A percentile compares a stretch with the other conserved stretches of the same genome.
These are phyloP conservation scores for Danaus chrysippus DNA, from an alignment of 2,888 invertebrate species.

Conservation along the genomic window DNA sequence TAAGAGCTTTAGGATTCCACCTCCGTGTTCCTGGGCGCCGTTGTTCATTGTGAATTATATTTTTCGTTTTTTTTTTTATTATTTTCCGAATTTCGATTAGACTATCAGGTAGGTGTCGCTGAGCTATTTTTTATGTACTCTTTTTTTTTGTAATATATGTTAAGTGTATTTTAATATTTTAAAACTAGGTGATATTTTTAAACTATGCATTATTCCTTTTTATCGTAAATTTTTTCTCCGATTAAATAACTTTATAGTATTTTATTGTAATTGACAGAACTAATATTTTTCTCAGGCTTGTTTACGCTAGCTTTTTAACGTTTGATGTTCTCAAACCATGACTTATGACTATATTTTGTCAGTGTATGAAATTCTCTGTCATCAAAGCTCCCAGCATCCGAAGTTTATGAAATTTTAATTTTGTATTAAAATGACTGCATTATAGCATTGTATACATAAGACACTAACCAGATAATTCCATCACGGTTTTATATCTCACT, in stretches of 20 bases:
- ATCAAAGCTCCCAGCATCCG: no score
- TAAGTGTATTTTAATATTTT: constrained; percentile 65
- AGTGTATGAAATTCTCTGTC: no score
- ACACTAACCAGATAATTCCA: constrained; percentile 36
- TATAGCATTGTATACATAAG: constrained; percentile 36
- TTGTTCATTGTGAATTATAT: constrained; percentile 51
- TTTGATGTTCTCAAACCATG: no score
- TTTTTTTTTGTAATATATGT: constrained; percentile 59
- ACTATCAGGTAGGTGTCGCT: constrained; percentile 51
- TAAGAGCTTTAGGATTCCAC: constrained; percentile 65
- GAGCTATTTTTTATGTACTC: constrained; percentile 60
- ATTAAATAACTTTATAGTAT: constrained; percentile 7
- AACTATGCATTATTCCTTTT: constrained; percentile 23
- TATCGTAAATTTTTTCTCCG: constrained; percentile 47
- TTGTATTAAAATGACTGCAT: constrained; percentile 34
- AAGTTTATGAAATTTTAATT: constrained; percentile 14
- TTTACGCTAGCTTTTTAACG: constrained; percentile 9
- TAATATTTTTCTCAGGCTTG: constrained; percentile 6
- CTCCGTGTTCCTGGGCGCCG: constrained; percentile 62
- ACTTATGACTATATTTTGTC: no score
- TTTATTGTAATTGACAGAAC: constrained; percentile 6
- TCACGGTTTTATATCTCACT: constrained; percentile 37
- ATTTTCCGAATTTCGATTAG: constrained; percentile 52
- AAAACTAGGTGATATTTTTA: constrained; percentile 46
- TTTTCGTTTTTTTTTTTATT: constrained; percentile 46